Base-by-base conservation (phyloP, 2,113 vertebrate species). In the Sterna hirundo region DNA sequence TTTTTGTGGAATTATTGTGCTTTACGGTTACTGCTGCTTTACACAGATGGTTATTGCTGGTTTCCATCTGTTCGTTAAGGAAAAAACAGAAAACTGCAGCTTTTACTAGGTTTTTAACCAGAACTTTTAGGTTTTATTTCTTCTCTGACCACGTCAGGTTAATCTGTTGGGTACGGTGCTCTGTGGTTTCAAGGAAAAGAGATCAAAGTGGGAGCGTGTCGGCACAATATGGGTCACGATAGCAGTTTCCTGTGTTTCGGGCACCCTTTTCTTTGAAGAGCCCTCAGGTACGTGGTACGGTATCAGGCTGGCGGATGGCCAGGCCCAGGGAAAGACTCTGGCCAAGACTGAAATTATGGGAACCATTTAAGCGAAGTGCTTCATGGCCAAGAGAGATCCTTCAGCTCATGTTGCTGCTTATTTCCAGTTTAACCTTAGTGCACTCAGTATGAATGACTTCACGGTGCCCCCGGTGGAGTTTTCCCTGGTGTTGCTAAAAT, bases 31-130 rank as follows among this genome's bases (percentile, higher is more conserved):
- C 61, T 66, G 91, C 93, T 62, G 93, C 75, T 94, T 94, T 82
- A 83, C 81, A 51, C 96, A 94, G 94, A 92, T 96, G 94, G 93
- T 92, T 96, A 92, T 96, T 96, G 92, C 94, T 96, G 81, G 62
- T 89, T 94, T 93, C 96, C 92, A 94, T 91, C 94, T 97, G 96
- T 90, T 94, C 23, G 0, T 86, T 60, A 90, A 77, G 60, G 64
- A 71, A 88, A 96, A 90, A 93, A 11, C 13, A 38, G 51, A 85
- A 70, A 46, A 15, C 1, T 5, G 14, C 52, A 79, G 55, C 40
- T 86, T 72, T 55, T 46, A 30, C 42, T 92, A 70, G 58, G n/a
- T 54, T 95, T 96, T 90, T 55, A 64, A 80, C 55, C 88, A 83
- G 78, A 92, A 93, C 78, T 87, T 93, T 29, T 19, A 72, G 85